Percentiles rank a stretch among this genome's conserved stretches.
phyloP scores from a whole-genome alignment of 2,888 invertebrate species.

The Eupsilia transversa region DNA sequence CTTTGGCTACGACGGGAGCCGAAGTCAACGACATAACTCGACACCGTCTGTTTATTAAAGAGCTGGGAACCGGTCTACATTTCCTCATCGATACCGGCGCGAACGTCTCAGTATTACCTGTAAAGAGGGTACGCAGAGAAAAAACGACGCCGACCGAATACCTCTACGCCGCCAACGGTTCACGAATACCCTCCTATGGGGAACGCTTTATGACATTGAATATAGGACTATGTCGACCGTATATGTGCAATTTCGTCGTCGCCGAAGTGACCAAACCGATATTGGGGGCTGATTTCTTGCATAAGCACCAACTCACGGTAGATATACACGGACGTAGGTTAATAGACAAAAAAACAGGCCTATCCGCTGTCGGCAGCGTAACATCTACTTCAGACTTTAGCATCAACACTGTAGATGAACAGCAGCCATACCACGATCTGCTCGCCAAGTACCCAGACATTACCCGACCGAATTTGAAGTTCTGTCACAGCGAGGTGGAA shows the following conservation, averaged over 20 bases:
- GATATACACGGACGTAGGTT: background rate
- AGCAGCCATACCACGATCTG: conserved; percentile 2
- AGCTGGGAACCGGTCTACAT: background rate
- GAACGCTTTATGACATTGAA: background rate
- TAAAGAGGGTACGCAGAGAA: background rate
- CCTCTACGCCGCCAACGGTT: background rate
- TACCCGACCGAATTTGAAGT: background rate
- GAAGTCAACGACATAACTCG: background rate
- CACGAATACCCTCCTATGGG: background rate
- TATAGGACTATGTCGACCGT: background rate
- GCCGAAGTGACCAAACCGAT: background rate
- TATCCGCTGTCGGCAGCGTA: background rate
- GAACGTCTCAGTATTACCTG: background rate
- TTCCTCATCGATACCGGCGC: background rate
- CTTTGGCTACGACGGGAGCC: background rate
- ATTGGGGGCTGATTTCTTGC: background rate
- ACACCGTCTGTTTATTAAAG: background rate
- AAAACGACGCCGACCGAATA: background rate
- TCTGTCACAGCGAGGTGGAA: background rate
- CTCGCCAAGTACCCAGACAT: conserved; percentile 5
- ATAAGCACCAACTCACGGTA: background rate
- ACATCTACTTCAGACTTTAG: background rate
- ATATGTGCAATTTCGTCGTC: background rate
- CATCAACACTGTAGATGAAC: background rate
- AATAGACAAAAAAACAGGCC: background rate